phyloP scores from a whole-genome alignment of 2,113 vertebrate genomes.

The Vulpes lagopus region DNA sequence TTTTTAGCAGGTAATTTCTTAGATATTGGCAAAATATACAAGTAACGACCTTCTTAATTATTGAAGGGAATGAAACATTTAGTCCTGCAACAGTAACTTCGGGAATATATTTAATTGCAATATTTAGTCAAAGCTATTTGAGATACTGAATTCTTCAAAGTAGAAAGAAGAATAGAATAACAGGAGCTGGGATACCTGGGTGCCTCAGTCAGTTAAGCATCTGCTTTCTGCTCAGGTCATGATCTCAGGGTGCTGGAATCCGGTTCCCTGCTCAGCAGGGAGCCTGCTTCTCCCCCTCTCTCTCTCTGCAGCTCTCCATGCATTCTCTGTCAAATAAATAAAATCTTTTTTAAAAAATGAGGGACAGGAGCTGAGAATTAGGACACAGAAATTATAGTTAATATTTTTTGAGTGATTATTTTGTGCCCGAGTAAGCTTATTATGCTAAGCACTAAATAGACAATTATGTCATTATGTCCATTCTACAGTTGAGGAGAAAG shows the following conservation, averaged over 20 bases:
- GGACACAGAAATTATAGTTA: conserved; percentile 48
- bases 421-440: conserved; percentile 50
- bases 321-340: neutral
- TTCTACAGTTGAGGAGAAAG: conserved; percentile 40
- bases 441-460: neutral
- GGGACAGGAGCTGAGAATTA: conserved; percentile 31
- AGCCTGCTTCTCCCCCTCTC: neutral
- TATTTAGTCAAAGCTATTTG: conserved; percentile 28
- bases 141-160: conserved; percentile 4
- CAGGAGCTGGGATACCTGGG: neutral
- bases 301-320: neutral
- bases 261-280: neutral
- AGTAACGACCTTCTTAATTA: conserved; percentile 21
- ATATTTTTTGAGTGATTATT: conserved; percentile 63
- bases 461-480: conserved; percentile 31
- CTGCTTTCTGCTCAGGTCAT: neutral
- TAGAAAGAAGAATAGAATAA: neutral
- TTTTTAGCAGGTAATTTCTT: conserved; percentile 26
- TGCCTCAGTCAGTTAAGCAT: neutral
- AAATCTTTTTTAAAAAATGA: neutral
- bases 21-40: conserved; percentile 2
- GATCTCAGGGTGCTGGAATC: neutral
- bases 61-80: neutral
- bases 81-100: neutral
- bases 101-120: conserved; percentile 32